A percentile compares a stretch with the other conserved stretches of the same genome.
Evolutionary conservation across 1,140 invertebrate genomes (phyloP).

Genomic region (Panulirus ornatus): DNA sequence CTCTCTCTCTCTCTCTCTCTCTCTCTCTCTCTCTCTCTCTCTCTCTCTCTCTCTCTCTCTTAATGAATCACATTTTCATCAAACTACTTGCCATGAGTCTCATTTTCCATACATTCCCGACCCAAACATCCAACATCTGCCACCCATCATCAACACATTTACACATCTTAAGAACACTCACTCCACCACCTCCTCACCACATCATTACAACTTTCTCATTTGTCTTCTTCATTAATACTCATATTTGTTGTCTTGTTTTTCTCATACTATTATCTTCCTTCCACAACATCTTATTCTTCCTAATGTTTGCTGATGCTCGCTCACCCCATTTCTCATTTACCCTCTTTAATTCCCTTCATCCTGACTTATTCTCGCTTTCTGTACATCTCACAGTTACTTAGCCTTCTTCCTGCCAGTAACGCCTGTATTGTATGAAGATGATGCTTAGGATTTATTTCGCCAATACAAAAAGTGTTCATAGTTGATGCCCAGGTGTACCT

Average conservation of each 20-base stretch:
- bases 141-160: not conserved
- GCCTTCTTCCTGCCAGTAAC: not conserved
- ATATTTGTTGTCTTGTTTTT: too few species aligned
- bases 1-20: slow-evolving; percentile 13
- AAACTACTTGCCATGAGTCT: not conserved
- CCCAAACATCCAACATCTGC: not conserved
- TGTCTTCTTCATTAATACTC: too few species aligned
- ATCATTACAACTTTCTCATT: too few species aligned
- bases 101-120: not conserved
- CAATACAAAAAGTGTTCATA: too few species aligned
- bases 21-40: not conserved
- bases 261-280: too few species aligned
- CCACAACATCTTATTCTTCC: too few species aligned
- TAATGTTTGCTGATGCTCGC: too few species aligned
- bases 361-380: not conserved
- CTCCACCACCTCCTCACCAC: not conserved
- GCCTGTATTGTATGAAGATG: too few species aligned
- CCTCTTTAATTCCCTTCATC: not conserved
- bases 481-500: too few species aligned
- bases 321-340: not conserved
- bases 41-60: not conserved
- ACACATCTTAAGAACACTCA: not conserved
- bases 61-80: not conserved
- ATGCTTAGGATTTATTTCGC: too few species aligned
- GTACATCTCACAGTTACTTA: too few species aligned